Evolutionary conservation across 2,113 vertebrate species (phyloP).

Genomic region (Tauraco erythrolophus): DNA sequence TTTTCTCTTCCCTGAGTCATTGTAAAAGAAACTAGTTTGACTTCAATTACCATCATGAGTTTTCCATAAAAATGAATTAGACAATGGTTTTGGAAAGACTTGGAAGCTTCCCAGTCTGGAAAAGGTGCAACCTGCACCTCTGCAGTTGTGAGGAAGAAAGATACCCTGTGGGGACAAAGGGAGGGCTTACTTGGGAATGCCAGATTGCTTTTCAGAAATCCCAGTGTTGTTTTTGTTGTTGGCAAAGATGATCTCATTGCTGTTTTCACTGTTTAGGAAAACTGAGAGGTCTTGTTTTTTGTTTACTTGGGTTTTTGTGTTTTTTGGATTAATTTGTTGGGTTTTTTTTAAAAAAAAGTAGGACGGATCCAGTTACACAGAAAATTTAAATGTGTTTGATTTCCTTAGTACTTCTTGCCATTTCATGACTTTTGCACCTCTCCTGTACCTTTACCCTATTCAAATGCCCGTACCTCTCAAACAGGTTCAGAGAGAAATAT

Average conservation of each 20-base stretch:
- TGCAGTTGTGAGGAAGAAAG: not conserved
- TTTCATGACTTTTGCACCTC: not conserved
- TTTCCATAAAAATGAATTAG: not conserved
- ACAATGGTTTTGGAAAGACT: not conserved
- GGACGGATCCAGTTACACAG: not conserved
- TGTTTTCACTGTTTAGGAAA: not conserved
- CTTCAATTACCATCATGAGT: not conserved
- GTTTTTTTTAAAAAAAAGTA: not conserved
- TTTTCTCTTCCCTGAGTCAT: not conserved
- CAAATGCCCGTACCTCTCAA: not conserved
- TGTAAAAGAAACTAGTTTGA: not conserved
- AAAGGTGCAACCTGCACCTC: not conserved
- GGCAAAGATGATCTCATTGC: not conserved
- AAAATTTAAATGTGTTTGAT: not conserved
- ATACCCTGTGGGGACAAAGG: not conserved
- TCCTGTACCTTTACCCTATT: not conserved
- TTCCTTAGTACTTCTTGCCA: not conserved
- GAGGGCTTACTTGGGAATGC: not conserved
- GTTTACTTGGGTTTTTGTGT: not conserved
- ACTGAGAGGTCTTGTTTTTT: not conserved
- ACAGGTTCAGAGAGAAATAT: not conserved
- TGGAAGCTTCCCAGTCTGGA: not conserved
- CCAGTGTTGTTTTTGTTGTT: not conserved
- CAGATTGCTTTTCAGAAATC: not conserved
- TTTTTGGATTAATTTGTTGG: no score